phyloP scores from a whole-genome alignment of 2,797 vertebrate genomes.

The Fratercula arctica region DNA sequence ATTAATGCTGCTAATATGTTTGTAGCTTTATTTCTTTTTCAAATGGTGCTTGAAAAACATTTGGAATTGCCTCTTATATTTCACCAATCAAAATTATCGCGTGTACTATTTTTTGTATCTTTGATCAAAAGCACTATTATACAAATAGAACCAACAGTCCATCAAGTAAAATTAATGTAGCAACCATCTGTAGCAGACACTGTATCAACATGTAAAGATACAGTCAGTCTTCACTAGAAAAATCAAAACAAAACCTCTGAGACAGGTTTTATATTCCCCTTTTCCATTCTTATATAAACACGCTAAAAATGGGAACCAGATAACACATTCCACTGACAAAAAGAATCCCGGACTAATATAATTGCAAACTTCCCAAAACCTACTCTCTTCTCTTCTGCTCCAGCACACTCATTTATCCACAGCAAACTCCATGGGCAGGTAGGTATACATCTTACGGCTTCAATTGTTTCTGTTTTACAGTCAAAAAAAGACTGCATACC shows the following conservation, averaged over 20 bases:
- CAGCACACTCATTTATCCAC: neutral
- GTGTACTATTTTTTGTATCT: conserved; percentile 4
- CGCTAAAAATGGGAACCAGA: neutral
- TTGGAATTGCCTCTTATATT: conserved; percentile 9
- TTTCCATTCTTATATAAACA: conserved; percentile 18
- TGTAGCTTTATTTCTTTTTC: neutral
- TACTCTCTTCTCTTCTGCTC: conserved; percentile 35
- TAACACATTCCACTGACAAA: conserved; percentile 15
- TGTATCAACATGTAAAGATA: neutral
- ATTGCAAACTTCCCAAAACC: conserved; percentile 11
- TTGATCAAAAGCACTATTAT: conserved; percentile 50
- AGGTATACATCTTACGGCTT: neutral
- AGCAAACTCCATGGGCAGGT: neutral
- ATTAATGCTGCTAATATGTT: conserved; percentile 54
- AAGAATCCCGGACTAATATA: conserved; percentile 15
- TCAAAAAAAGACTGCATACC: neutral
- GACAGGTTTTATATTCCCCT: neutral
- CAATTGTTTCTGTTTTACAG: neutral
- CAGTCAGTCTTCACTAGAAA: neutral
- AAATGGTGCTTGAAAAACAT: neutral
- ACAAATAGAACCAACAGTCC: conserved; percentile 10
- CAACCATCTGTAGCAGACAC: neutral
- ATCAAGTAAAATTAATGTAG: conserved; percentile 16
- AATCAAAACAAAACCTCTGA: neutral
- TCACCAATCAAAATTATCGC: conserved; percentile 31